phyloP scores from a whole-genome alignment of 2,113 vertebrate genomes.

The Pterocles gutturalis region DNA sequence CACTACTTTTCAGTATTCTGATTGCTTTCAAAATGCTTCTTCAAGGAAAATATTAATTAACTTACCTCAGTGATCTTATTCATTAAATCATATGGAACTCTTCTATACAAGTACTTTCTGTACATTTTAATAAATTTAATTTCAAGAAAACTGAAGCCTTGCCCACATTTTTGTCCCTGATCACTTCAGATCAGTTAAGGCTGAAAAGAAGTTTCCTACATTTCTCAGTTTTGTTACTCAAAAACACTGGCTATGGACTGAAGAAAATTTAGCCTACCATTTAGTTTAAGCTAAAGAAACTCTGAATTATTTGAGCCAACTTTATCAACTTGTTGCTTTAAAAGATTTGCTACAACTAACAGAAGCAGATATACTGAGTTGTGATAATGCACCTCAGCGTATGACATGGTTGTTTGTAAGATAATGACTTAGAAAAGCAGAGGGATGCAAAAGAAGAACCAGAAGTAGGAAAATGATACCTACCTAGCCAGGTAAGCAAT shows the following conservation, averaged over 20 bases:
- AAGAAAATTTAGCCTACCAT: neutral
- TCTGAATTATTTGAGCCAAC: neutral
- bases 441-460: neutral
- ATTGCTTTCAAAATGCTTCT: neutral
- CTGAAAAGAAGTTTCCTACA: neutral
- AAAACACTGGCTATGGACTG: neutral
- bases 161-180: neutral
- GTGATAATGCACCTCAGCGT: neutral
- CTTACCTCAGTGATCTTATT: neutral
- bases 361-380: neutral
- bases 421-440: neutral
- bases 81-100: neutral
- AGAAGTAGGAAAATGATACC: neutral
- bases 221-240: neutral
- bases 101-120: neutral
- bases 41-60: neutral
- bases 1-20: neutral
- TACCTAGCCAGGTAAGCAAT: neutral
- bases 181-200: neutral
- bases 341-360: neutral
- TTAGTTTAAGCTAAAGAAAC: neutral
- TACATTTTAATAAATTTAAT: neutral
- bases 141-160: neutral
- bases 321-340: neutral
- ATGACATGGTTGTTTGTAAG: neutral